Evolutionary conservation across 92 coral and sea anemone species (phyloP).

Genomic region (Zoanthus solanderi): DNA sequence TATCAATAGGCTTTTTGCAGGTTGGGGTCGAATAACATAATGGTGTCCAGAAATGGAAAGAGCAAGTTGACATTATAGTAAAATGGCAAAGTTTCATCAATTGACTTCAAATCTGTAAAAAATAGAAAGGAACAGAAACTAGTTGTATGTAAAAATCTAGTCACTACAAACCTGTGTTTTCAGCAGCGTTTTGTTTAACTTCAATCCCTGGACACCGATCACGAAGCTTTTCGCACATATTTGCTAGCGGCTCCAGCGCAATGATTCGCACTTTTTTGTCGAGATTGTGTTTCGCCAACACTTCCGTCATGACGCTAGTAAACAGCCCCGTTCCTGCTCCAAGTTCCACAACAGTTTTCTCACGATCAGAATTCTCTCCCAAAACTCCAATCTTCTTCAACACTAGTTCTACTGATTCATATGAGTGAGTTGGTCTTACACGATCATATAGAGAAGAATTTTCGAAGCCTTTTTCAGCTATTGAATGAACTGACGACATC

Average conservation of each 20-base stretch:
- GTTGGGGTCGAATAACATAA: background rate
- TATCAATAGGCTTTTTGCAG: conserved; percentile 17
- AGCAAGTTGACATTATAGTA: too few species aligned
- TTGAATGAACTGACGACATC: conserved; percentile 6
- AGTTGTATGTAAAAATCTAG: background rate
- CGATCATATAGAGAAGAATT: conserved; percentile 66
- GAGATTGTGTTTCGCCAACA: conserved; percentile 31
- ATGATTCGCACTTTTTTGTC: conserved; percentile 50
- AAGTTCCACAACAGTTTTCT: conserved; percentile 64
- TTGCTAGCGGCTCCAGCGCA: conserved; percentile 68
- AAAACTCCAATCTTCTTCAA: conserved; percentile 59
- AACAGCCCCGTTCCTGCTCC: conserved; percentile 85
- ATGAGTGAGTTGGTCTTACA: conserved; percentile 65
- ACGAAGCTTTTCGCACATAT: conserved; percentile 70
- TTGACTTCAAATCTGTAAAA: too few species aligned
- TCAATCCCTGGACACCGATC: conserved; percentile 62
- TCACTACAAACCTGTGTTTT: conserved; percentile 63
- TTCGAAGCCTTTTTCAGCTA: conserved; percentile 66
- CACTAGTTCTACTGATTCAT: conserved; percentile 68
- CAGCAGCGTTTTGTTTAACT: conserved; percentile 68
- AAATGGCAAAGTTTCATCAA: too few species aligned
- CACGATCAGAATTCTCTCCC: conserved; percentile 31
- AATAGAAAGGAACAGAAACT: background rate
- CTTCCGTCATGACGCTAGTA: conserved; percentile 71
- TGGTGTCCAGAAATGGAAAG: too few species aligned